These are phyloP conservation scores for Drosophila nigromelanica DNA, from an alignment of 1,140 invertebrate species.

Conservation along the genomic window DNA sequence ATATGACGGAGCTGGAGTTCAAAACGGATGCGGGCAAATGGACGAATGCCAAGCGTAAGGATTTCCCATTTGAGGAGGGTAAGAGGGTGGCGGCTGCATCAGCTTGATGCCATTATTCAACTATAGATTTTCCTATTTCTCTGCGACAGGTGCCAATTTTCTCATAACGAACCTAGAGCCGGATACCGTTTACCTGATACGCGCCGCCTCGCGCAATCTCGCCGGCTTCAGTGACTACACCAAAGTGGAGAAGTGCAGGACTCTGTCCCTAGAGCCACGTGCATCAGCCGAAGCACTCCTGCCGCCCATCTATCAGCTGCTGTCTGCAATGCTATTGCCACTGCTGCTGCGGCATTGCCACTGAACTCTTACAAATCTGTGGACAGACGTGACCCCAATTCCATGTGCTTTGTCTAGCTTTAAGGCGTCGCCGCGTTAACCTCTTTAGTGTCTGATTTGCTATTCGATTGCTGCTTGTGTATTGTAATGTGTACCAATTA, in stretches of 20 bases:
- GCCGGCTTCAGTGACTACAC: slow-evolving; percentile 84
- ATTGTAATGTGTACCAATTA: slow-evolving; percentile 32
- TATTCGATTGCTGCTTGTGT: slow-evolving; percentile 24
- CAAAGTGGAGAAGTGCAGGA: slow-evolving; percentile 66
- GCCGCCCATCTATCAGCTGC: slow-evolving; percentile 4
- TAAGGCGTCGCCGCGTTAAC: slow-evolving; percentile 49
- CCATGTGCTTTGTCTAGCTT: slow-evolving; percentile 72
- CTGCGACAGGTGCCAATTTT: slow-evolving; percentile 77
- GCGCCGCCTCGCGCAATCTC: slow-evolving; percentile 82
- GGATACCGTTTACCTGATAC: slow-evolving; percentile 81
- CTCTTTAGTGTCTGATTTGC: slow-evolving; percentile 58
- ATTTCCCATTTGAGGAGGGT: slow-evolving; percentile 82
- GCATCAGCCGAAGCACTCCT: slow-evolving; percentile 21
- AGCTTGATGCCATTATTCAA: slow-evolving; percentile 1
- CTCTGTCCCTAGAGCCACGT: slow-evolving; percentile 69
- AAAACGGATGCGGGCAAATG: slow-evolving; percentile 75
- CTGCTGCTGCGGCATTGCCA: slow-evolving; percentile 20
- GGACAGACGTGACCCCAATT: background rate
- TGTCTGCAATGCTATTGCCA: slow-evolving; percentile 9
- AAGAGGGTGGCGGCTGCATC: slow-evolving; percentile 21
- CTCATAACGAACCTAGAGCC: slow-evolving; percentile 78
- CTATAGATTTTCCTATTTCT: background rate
- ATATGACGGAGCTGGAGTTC: slow-evolving; percentile 76
- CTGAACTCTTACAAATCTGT: slow-evolving; percentile 10
- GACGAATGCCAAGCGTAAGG: slow-evolving; percentile 76